Base-by-base conservation (phyloP, 2,113 vertebrate species). In the Ciconia stormi region DNA sequence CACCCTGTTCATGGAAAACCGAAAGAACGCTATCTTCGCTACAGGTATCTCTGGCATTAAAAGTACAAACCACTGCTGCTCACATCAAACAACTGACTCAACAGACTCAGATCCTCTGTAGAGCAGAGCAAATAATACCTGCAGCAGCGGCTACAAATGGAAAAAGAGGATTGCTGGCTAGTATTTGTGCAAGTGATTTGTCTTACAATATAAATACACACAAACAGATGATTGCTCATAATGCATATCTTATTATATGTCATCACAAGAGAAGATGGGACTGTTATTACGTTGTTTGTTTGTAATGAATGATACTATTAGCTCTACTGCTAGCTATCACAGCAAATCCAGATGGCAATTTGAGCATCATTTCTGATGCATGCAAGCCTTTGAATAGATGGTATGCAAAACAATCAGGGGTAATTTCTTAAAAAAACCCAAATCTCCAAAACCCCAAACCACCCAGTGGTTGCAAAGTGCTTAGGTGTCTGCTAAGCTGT, bases 221-320 rank as follows among this genome's bases (percentile, higher is more conserved):
- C 56, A 94, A 81, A 62, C 10, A 89, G 73, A 93, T 92, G 95
- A 96, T 93, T 82, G 73, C 77, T 97, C 16, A 44, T 97, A 94
- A 96, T 93, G 87, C 65, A 66, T 69, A 74, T 84, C 91, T 95
- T 72, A 93, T 96, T 95, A 74, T 55, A 93, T 82, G 87, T 36
- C 93, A 96, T 89, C 89, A 91, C 1, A 4, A 84, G 72, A 79
- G 77, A 81, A 79, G 80, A 93, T 49, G 52, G 65, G 69, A 49
- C 38, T 78, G 65, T 95, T 94, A 87, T 70, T 87, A 74, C 0
- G 0, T 46, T 90, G 69, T 90, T 96, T 95, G 50, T 49, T 90
- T 90, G 63, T 59, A 90, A 93, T 71, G 61, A 93, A 89, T 81
- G 52, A 71, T 61, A 71, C 50, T 74, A 36, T 91, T 81, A 78